phyloP scores from a whole-genome alignment of 2,113 vertebrate genomes.

The Pleuronectes platessa region DNA sequence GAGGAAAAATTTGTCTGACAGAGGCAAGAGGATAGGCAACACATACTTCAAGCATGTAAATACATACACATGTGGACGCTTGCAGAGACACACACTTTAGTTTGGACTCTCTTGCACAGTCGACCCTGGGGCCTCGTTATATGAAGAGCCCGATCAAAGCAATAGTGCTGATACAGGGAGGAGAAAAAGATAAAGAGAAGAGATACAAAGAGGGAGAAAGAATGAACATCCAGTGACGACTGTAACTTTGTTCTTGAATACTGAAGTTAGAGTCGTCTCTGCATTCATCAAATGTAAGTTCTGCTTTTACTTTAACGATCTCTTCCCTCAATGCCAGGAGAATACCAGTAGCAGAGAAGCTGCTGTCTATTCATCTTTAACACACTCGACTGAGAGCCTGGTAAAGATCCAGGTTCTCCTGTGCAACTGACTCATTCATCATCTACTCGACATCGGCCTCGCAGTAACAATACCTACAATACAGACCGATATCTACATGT shows the following conservation, averaged over 20 bases:
- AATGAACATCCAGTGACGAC: constrained; percentile 22
- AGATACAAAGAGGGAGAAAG: constrained; percentile 32
- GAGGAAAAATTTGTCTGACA: constrained; percentile 53
- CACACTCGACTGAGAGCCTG: constrained; percentile 4
- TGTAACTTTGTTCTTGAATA: constrained; percentile 32
- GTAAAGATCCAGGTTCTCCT: constrained; percentile 38
- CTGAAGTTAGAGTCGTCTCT: neutral
- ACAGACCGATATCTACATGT: neutral
- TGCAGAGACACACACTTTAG: constrained; percentile 5
- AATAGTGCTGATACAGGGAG: constrained; percentile 50
- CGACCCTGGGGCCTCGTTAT: constrained; percentile 72
- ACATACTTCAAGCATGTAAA: constrained; percentile 39
- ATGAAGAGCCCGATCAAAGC: constrained; percentile 70
- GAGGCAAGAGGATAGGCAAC: constrained; percentile 22
- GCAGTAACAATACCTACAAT: neutral
- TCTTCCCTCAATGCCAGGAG: constrained; percentile 40
- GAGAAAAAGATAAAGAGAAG: constrained; percentile 19
- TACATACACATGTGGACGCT: neutral
- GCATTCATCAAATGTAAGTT: constrained; percentile 24
- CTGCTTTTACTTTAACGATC: constrained; percentile 64
- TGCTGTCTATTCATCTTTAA: constrained; percentile 25
- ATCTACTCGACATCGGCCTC: neutral
- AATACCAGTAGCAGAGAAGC: constrained; percentile 19
- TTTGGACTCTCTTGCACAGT: constrained; percentile 44
- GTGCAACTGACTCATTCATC: constrained; percentile 12